Base-by-base conservation (phyloP, 2,113 vertebrate species). In the Lates calcarifer region DNA sequence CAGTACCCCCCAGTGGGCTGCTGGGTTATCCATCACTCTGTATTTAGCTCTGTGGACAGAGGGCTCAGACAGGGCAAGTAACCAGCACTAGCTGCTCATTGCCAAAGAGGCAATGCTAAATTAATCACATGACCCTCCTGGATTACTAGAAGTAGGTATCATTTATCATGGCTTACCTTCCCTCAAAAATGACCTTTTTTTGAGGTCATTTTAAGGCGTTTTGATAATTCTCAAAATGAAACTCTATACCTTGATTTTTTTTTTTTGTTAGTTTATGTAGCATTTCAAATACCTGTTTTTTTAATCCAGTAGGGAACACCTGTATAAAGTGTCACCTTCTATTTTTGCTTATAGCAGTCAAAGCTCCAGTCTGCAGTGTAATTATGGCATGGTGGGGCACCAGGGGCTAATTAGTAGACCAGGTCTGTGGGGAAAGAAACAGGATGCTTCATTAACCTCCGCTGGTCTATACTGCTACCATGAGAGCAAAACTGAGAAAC, bases 401-500 rank as follows among this genome's bases (percentile, higher is more conserved):
- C 47, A 45, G 90, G 63, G 87, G 80, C 85, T 94, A 94, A 94
- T 94, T 91, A 93, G 88, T 55, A 41, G 72, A 78, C 62, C 85
- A 90, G 74, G 84, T 84, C 88, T 88, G 66, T 79, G 35, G 85
- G 87, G 86, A 90, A 74, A 83, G 75, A 82, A 82, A 83, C 81
- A 84, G 76, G 67, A 80, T 9, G 74, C 87, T 86, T 92, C 87
- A 94, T 94, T 93, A 94, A 93, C 89, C 91, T 91, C 75, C 28
- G 70, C 57, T 70, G 57, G 62, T 87, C 77, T 85, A 18, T 35
- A 63, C 43, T 17, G 39, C 74, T 4, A 69, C 61, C 22, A 67
- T n/a, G 2, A 82, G 64, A 67, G 37, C 29, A 69, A 70, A 39
- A 61, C 37, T 24, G 51, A 47, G 51, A 66, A 77, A 77, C 26